phyloP scores from a whole-genome alignment of 2,797 vertebrate species.

The Gambelia wislizenii region DNA sequence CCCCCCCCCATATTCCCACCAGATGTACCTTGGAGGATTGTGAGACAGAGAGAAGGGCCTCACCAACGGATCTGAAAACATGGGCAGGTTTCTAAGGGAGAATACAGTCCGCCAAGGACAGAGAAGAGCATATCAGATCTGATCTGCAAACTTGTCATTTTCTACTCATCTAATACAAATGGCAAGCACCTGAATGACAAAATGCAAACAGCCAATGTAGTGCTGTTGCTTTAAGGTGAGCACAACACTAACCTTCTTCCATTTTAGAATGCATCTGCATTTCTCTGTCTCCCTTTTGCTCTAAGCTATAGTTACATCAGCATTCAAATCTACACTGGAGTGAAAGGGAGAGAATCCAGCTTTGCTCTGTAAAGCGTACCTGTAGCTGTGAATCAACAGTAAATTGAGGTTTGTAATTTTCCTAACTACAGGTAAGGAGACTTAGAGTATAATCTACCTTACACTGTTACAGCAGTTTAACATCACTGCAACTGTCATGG shows the following conservation, averaged over 20 bases:
- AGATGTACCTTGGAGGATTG: too few relatives aligned
- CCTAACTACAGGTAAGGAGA: too few relatives aligned
- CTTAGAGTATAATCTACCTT: too few relatives aligned
- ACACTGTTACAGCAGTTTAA: too few relatives aligned
- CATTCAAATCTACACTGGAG: neutral
- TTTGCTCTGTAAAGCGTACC: neutral
- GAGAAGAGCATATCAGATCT: too few relatives aligned
- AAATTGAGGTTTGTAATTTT: neutral
- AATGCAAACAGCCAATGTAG: neutral
- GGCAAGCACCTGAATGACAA: conserved; percentile 8
- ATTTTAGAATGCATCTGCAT: neutral
- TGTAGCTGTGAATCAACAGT: neutral
- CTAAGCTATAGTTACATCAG: neutral
- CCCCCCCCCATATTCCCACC: too few relatives aligned
- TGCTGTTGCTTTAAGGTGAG: neutral
- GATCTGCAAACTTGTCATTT: neutral
- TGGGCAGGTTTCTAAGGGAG: too few relatives aligned
- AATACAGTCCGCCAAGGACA: too few relatives aligned
- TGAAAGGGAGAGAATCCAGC: neutral
- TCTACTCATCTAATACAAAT: neutral
- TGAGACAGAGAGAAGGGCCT: too few relatives aligned
- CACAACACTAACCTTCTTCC: neutral
- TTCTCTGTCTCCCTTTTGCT: neutral
- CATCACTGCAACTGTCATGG: too few relatives aligned
- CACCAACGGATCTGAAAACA: too few relatives aligned